Evolutionary conservation across 2,888 invertebrate genomes (phyloP), one percentile per base, ranked within the genome.

Genomic region (Drosophila percnosoma): DNA sequence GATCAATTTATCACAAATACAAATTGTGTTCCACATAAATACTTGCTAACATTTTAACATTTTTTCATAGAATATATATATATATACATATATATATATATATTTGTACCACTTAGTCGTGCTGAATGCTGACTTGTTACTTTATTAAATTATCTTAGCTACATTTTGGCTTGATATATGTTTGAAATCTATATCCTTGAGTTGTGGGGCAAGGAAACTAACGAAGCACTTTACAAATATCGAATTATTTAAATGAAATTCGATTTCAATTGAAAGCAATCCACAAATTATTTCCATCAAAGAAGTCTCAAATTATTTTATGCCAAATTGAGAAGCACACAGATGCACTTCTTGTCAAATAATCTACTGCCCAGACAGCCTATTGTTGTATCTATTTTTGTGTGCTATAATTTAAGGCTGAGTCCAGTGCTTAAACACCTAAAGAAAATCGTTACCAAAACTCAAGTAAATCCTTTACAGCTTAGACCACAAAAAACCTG

Each of bases 281-380:
- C 31, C 31, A 24, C 31, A 21, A 15, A 31, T 31, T 15, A 60
- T 48, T n/a, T 34, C 29, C 27, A 15, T 34, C 11, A 34, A 40
- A 18, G n/a, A 10, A 29, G 40, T 27, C 6, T 24, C 31, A 59
- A 58, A 73, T 31, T 54, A 58, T 63, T 45, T 40, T 38, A 72
- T 40, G 29, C 36, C 11, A 65, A 66, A 66, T 60, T 55, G n/a
- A 18, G 73, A 51, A 54, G 66, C 49, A 74, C 29, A 73, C 27
- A n/a, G 66, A 36, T 36, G 53, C 38, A 31, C 0, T 48, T 27
- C 48, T 54, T 11, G 13, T 33, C 48, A 18, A 24, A 18, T 48
- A 40, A 49, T 27, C 29, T 34, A 15, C 4, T 36, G 31, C 11
- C 27, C 6, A 21, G 15, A 31, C 42, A 6, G 38, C 10, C 31